Conservation (phyloP, 2,888 invertebrate genomes). For the Tenthredo notha region DNA sequence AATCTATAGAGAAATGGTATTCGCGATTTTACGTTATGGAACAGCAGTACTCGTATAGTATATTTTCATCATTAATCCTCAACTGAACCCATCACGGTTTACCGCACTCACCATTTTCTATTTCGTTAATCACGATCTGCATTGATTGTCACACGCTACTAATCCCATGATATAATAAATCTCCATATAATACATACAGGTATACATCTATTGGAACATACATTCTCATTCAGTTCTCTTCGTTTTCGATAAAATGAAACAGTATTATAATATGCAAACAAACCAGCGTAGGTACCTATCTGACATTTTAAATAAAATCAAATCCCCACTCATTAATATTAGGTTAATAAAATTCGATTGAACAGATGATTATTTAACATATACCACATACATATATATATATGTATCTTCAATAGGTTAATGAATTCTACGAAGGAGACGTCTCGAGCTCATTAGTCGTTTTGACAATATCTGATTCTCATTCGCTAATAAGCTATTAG, state of each 20-base stretch:
- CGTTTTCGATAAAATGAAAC: not conserved
- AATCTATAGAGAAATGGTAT: not conserved
- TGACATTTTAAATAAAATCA: not conserved
- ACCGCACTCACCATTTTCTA: conserved; percentile 9
- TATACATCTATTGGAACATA: not conserved
- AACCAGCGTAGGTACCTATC: not conserved
- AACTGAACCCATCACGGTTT: not conserved
- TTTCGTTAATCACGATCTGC: conserved; percentile 8
- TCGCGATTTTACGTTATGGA: not conserved
- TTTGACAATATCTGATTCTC: conserved; percentile 36
- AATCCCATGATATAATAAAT: conserved; percentile 2
- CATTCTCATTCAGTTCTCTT: not conserved
- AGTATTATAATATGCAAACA: not conserved
- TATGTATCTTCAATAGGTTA: not conserved
- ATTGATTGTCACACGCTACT: conserved; percentile 9
- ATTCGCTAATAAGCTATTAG: conserved; percentile 49
- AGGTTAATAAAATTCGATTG: not conserved
- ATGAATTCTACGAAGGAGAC: conserved; percentile 17
- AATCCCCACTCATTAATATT: not conserved
- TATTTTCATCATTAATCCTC: conserved; percentile 8
- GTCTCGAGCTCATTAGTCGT: conserved; percentile 37
- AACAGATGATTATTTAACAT: not conserved
- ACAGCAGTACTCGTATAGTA: not conserved
- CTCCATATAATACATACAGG: not conserved
- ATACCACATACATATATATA: not conserved